A percentile compares a stretch with the other conserved stretches of the same genome.
phyloP scores from a whole-genome alignment of 2,888 invertebrate genomes.

The Sceliomorpha sp. region DNA sequence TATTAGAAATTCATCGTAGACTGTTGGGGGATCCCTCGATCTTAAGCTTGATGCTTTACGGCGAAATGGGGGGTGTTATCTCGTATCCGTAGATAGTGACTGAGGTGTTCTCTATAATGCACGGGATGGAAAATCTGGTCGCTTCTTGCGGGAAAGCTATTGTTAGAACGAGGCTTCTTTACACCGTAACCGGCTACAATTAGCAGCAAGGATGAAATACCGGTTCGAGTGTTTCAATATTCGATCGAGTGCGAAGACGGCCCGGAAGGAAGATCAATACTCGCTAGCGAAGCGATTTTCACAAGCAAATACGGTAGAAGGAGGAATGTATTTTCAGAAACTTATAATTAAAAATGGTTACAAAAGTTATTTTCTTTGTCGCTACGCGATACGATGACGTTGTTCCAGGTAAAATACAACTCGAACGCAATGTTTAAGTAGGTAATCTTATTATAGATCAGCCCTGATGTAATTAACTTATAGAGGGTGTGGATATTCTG shows the following conservation, averaged over 20 bases:
- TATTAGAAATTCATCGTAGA: constrained; percentile 17
- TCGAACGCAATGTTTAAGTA: no score
- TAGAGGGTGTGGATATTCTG: no score
- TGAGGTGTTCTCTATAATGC: constrained; percentile 34
- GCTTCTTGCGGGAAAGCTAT: constrained; percentile 34
- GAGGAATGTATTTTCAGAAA: constrained; percentile 29
- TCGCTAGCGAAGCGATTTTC: constrained; percentile 6
- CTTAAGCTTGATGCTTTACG: constrained; percentile 4
- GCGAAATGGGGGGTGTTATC: constrained; percentile 23
- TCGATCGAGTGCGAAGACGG: constrained; percentile 42
- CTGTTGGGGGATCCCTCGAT: constrained; percentile 1
- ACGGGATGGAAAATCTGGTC: constrained; percentile 38
- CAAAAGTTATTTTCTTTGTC: constrained; percentile 4
- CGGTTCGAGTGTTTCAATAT: constrained; percentile 29
- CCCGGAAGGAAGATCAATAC: constrained; percentile 43
- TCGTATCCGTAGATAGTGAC: constrained; percentile 14
- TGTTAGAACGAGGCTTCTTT: constrained; percentile 42
- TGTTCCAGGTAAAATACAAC: no score
- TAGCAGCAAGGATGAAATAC: constrained; percentile 42
- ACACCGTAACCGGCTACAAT: constrained; percentile 38
- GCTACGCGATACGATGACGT: no score
- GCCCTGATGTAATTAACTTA: no score
- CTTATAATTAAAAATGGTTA: constrained; percentile 32
- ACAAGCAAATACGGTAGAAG: constrained; percentile 23
- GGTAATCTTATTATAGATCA: no score